These are phyloP conservation scores for Orestias chungarensis DNA, from an alignment of 2,797 vertebrate species.

Conservation along the genomic window DNA sequence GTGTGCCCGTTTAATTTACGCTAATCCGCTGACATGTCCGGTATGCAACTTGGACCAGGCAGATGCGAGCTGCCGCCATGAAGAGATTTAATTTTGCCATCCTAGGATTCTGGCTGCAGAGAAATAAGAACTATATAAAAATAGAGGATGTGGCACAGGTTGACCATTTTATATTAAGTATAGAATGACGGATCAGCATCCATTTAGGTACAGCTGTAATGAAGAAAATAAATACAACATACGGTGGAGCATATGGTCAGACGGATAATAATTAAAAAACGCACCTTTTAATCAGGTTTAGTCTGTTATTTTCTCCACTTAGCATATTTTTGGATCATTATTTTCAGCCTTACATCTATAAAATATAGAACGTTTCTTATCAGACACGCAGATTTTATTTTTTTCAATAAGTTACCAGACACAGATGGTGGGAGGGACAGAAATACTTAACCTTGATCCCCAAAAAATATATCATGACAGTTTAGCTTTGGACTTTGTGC, in stretches of 20 bases:
- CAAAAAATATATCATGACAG: not conserved
- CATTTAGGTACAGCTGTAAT: constrained; percentile 17
- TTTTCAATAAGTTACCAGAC: not conserved
- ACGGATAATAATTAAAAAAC: not conserved
- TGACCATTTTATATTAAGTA: constrained; percentile 7
- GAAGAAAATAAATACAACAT: not conserved
- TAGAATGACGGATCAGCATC: constrained; percentile 28
- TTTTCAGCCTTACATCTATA: constrained; percentile 4
- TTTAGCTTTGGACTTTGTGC: constrained; percentile 17
- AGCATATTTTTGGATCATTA: not conserved
- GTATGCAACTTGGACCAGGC: constrained; percentile 28
- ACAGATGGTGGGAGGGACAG: constrained; percentile 13
- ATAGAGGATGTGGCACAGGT: constrained; percentile 37
- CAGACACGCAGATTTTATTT: not conserved
- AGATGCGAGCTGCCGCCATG: constrained; percentile 41
- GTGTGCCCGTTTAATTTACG: constrained; percentile 46
- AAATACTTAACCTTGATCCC: constrained; percentile 25
- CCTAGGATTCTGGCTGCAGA: constrained; percentile 41
- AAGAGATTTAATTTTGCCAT: constrained; percentile 55
- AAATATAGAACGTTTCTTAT: not conserved
- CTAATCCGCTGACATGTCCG: constrained; percentile 50
- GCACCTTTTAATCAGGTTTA: constrained; percentile 2
- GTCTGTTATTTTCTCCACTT: constrained; percentile 6
- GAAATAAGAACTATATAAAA: constrained; percentile 12
- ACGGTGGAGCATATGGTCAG: constrained; percentile 11